Percentiles rank a stretch among this genome's conserved stretches.
Evolutionary conservation across 2,888 invertebrate genomes (phyloP).

Genomic region (Philereme transversata): DNA sequence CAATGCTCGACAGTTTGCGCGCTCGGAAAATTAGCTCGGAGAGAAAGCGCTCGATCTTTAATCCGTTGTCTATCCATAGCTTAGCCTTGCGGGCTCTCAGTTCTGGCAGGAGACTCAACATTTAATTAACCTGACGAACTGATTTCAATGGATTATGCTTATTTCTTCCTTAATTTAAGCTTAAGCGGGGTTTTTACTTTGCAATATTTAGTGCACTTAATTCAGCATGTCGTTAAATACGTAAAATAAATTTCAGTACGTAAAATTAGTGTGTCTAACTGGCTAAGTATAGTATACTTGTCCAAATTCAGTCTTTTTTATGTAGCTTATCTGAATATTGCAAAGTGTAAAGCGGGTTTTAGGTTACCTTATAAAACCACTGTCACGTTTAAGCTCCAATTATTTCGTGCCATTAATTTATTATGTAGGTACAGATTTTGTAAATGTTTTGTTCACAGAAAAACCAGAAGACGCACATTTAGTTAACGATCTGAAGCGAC

Average conservation of each 20-base stretch:
- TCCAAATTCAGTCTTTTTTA: no score
- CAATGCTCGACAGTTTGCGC: constrained; percentile 42
- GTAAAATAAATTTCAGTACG: no score
- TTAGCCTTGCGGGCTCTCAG: constrained; percentile 31
- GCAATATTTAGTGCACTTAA: no score
- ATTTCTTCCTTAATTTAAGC: neutral
- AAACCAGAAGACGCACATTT: constrained; percentile 71
- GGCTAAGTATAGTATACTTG: no score
- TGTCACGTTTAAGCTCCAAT: no score
- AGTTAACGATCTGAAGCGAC: constrained; percentile 94
- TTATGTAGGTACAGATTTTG: neutral
- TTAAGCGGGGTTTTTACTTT: no score
- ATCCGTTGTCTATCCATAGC: constrained; percentile 31
- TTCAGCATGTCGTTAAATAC: no score
- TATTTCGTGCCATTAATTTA: no score
- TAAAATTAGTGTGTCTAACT: no score
- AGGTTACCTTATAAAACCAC: no score
- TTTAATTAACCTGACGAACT: constrained; percentile 32
- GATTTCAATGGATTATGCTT: constrained; percentile 14
- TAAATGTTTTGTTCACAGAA: constrained; percentile 53
- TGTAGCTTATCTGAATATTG: no score
- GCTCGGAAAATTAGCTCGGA: constrained; percentile 31
- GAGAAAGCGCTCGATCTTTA: constrained; percentile 35
- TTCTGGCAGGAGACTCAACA: constrained; percentile 30
- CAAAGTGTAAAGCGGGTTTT: no score